A percentile compares a stretch with the other conserved stretches of the same genome.
Conservation (phyloP, 2,797 vertebrate species). For the Alouatta caraya region DNA sequence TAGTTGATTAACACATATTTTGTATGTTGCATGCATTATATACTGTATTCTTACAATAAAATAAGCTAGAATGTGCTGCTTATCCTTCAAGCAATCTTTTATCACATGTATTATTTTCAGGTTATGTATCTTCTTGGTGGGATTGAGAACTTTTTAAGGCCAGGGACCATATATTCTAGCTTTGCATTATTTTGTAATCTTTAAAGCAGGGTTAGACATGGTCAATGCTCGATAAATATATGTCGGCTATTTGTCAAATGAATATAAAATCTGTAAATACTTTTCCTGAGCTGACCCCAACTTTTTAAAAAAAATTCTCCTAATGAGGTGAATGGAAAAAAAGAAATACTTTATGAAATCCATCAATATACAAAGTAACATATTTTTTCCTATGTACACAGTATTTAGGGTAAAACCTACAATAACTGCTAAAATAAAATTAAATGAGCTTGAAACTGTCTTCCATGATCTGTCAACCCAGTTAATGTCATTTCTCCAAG, state of each 20-base stretch:
- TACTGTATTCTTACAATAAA: neutral
- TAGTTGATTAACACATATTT: neutral
- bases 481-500: neutral
- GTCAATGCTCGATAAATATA: neutral
- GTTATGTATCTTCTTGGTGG: neutral
- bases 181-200: neutral
- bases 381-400: neutral
- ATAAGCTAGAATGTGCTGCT: neutral
- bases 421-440: constrained; percentile 21
- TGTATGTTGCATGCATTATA: neutral
- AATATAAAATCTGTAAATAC: neutral
- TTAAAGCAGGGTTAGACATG: neutral
- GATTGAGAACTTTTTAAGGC: neutral
- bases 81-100: neutral
- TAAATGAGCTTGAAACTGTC: neutral
- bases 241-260: neutral
- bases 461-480: neutral
- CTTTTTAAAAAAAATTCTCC: neutral
- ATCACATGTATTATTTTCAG: neutral
- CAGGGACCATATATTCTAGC: neutral
- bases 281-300: neutral
- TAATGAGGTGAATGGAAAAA: neutral
- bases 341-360: neutral
- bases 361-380: neutral
- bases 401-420: neutral